These are phyloP conservation scores for Melangyna quadrimaculata DNA, from an alignment of 2,888 invertebrate species.

Conservation along the genomic window DNA sequence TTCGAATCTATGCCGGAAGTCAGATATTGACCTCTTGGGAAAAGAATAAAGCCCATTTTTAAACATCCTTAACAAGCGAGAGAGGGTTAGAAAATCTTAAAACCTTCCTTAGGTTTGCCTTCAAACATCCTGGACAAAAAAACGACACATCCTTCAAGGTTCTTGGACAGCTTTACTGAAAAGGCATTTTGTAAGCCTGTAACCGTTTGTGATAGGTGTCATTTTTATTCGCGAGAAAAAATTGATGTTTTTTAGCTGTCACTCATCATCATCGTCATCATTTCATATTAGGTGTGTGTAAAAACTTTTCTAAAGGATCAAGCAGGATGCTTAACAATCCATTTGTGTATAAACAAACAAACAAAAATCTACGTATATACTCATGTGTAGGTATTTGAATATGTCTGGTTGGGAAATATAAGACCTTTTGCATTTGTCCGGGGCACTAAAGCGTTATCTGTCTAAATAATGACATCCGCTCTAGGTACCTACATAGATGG, in stretches of 20 bases:
- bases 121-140: not conserved
- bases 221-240: not conserved
- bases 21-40: slow-evolving; percentile 39
- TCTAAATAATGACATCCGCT: slow-evolving; percentile 64
- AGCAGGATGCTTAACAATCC: slow-evolving; percentile 23
- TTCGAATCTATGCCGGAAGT: slow-evolving; percentile 27
- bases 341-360: not conserved
- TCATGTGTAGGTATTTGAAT: not conserved
- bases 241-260: not conserved
- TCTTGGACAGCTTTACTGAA: not conserved
- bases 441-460: slow-evolving; percentile 39
- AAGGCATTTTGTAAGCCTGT: not conserved
- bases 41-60: slow-evolving; percentile 2
- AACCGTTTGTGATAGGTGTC: not conserved
- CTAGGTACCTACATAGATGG: slow-evolving; percentile 22
- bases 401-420: slow-evolving; percentile 22
- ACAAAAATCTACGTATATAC: no score
- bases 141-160: not conserved
- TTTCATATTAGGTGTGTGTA: not conserved
- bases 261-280: not conserved
- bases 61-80: no score
- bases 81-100: no score
- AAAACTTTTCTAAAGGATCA: slow-evolving; percentile 6
- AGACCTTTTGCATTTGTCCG: slow-evolving; percentile 27
- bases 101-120: not conserved